Evolutionary conservation across 2,113 vertebrate genomes (phyloP), one percentile per base, ranked within the genome.

Genomic region (Dermatemys mawii): DNA sequence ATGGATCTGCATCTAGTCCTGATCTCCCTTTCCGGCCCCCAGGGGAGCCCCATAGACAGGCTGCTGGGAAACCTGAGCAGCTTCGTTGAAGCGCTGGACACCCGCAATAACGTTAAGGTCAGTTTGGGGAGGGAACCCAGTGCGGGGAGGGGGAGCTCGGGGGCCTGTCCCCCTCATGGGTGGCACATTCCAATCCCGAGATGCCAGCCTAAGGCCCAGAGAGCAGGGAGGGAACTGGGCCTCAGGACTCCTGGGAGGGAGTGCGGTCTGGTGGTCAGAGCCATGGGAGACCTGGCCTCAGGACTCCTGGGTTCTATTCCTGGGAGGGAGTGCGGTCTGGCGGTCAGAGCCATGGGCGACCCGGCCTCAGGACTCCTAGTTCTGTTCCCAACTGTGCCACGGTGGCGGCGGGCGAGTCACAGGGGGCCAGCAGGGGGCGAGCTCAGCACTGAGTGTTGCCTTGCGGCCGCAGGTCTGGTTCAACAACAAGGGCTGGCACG

Each of bases 401-500:
- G n/a, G n/a, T 17, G n/a, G 38, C 22, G 1, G 75, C 3, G 3
- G 57, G 57, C 2, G 29, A 35, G 29, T 29, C 26, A 29, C 55
- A 8, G 29, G 13, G 29, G 13, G 5, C 57, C 14, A 29, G 11
- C 5, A 0, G 76, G 35, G 32, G 49, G 11, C 5, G 9, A 55
- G 80, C 53, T 21, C 1, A 0, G 55, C 53, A 83, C 93, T 87
- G 87, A 94, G 29, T 6, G 16, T 80, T 0, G 0, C 38, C 55
- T 4, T 41, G 1, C 29, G 78, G 51, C 57, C 50, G 63, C 97
- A 99, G 99, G 98, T 99, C 80, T 99, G 99, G 99, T 99, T 99
- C 97, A 99, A 99, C 97, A 99, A 99, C 98, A 99, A 99, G 93
- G 99, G 99, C 49, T 99, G 99, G 99, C 99, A 99, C 0, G 97